Base-by-base conservation (phyloP, 1,140 invertebrate species). In the Heterodera carotae region DNA sequence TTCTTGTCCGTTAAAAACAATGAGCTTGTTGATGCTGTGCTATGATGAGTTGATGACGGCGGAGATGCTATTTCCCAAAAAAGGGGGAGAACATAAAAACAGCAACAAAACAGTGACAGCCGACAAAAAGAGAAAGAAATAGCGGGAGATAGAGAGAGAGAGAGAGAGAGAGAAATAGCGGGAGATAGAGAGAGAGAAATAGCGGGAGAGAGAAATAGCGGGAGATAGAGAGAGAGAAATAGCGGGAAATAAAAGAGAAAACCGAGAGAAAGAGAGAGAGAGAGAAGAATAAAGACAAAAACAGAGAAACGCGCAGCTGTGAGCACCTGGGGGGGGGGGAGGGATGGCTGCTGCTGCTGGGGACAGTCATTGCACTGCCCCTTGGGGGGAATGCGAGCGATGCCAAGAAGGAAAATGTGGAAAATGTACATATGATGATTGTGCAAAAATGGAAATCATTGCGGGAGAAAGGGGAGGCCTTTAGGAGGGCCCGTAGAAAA, bases 71-170 rank as follows among this genome's bases (percentile, higher is more conserved):
- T 69, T 39, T 71, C 34, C 59, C 31, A 29, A 2, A n/a, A 18
- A 33, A 15, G 69, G 8, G 33, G 36, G 59, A 39, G 31, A 5
- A 48, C 18, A n/a, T 18, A 22, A 48, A 39, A 71, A 12, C 29
- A 70, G 68, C 27, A 43, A 69, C 5, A 22, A 33, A 29, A 33
- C 48, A 34, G n/a, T 25, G 39, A 43, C 68, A 29, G 68, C 68
- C 34, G 33, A 29, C 27, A 34, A 18, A 48, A 34, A 69, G 29
- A 68, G 33, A 43, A 43, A 12, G 39, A 43, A 12, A 43, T 6
- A 43, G 39, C 39, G 12, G 18, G 48, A 22, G 18, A 53, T 53
- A 12, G 48, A 18, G 48, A 22, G 48, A 18, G 18, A 53, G 18
- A 22, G 48, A 22, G 48, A 53, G 48, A 18, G 48, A 22, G 48